A percentile compares a stretch with the other conserved stretches of the same genome.
phyloP scores from a whole-genome alignment of 2,113 vertebrate genomes.

The Prionailurus bengalensis region DNA sequence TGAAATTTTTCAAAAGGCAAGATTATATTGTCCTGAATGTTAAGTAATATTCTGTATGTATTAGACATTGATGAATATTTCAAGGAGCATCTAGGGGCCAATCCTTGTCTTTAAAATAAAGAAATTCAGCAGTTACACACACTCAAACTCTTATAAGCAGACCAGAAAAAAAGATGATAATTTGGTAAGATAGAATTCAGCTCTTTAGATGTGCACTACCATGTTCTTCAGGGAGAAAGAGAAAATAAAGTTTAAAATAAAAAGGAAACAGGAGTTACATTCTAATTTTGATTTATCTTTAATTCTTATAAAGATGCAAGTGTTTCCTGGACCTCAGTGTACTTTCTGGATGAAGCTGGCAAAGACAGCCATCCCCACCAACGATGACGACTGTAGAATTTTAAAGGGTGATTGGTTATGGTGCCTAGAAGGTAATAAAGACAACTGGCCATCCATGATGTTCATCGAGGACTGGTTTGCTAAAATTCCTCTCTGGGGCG shows the following conservation, averaged over 20 bases:
- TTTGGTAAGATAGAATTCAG: constrained; percentile 50
- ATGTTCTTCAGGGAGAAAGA: constrained; percentile 39
- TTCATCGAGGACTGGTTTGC: neutral
- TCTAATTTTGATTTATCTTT: constrained; percentile 55
- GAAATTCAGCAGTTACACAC: constrained; percentile 62
- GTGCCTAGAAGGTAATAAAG: neutral
- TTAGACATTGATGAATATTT: constrained; percentile 78
- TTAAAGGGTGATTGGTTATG: neutral
- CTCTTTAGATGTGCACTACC: neutral
- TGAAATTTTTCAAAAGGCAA: constrained; percentile 70
- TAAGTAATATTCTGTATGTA: constrained; percentile 62
- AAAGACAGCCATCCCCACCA: neutral
- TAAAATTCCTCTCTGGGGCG: neutral
- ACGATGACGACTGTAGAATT: neutral
- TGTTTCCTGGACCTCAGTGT: neutral
- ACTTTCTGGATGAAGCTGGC: constrained; percentile 11
- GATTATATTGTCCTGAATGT: constrained; percentile 69
- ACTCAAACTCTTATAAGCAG: neutral
- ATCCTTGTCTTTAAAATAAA: constrained; percentile 76
- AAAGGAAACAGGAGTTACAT: neutral
- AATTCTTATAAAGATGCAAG: neutral
- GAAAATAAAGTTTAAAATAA: constrained; percentile 60
- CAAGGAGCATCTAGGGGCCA: constrained; percentile 66
- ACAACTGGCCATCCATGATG: neutral
- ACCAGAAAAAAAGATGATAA: constrained; percentile 42